Evolutionary conservation across 2,113 vertebrate species (phyloP).

Genomic region (Cromileptes altivelis): DNA sequence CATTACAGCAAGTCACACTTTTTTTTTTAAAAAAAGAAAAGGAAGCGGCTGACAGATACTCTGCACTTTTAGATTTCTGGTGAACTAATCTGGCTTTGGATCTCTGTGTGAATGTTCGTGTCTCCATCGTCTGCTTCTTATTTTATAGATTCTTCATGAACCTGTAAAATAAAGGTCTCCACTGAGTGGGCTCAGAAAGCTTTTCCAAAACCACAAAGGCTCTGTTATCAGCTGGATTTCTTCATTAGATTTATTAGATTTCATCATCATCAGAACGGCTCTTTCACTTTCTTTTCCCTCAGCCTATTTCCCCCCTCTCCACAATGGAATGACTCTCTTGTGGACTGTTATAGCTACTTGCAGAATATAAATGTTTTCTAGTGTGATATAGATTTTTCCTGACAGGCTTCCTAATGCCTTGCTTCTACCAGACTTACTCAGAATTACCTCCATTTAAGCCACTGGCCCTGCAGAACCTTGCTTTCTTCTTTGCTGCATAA

Average conservation of each 20-base stretch:
- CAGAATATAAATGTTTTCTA: slow-evolving; percentile 25
- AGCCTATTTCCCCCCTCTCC: not conserved
- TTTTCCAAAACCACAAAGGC: slow-evolving; percentile 21
- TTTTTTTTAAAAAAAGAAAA: not conserved
- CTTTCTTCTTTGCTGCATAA: slow-evolving; percentile 15
- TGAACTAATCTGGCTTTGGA: slow-evolving; percentile 5
- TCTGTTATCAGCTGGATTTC: slow-evolving; percentile 1
- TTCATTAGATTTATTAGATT: slow-evolving; percentile 15
- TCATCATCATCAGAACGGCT: slow-evolving; percentile 2
- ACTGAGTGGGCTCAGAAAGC: not conserved
- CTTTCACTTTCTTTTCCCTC: not conserved
- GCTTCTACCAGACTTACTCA: slow-evolving; percentile 28
- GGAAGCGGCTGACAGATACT: not conserved
- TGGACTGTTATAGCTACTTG: slow-evolving; percentile 16
- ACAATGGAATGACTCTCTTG: slow-evolving; percentile 4
- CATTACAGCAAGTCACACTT: slow-evolving; percentile 1
- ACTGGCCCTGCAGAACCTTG: slow-evolving; percentile 8
- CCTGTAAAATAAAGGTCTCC: not conserved
- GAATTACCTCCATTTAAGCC: slow-evolving; percentile 35
- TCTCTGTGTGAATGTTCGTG: not conserved
- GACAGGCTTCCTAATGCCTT: slow-evolving; percentile 8
- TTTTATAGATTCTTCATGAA: slow-evolving; percentile 5
- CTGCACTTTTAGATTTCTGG: not conserved
- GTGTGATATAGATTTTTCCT: slow-evolving; percentile 21
- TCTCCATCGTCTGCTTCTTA: not conserved